These are phyloP conservation scores for Mycetomoellerius zeteki DNA, from an alignment of 1,140 invertebrate species.

Conservation along the genomic window DNA sequence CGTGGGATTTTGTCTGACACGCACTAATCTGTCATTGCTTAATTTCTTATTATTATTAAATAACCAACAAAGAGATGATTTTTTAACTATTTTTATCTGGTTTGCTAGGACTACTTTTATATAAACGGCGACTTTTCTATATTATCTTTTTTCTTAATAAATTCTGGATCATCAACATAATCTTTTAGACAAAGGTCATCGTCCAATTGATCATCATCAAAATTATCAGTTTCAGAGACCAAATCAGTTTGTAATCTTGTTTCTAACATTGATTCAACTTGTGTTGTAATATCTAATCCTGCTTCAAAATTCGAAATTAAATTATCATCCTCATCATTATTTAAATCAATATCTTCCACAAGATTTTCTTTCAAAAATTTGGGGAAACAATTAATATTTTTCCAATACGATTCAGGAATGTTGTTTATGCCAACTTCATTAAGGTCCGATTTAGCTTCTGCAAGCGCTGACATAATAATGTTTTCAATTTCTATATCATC, in stretches of 20 bases:
- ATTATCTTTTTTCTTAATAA: too few species aligned
- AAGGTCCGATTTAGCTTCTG: slow-evolving; percentile 5
- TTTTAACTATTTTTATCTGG: slow-evolving; percentile 10
- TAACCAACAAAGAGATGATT: slow-evolving; percentile 8
- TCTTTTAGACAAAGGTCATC: slow-evolving; percentile 3
- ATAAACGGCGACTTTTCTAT: slow-evolving; percentile 1
- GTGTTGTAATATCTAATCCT: neutral
- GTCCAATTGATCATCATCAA: slow-evolving; percentile 6
- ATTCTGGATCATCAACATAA: slow-evolving; percentile 20
- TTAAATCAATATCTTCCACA: too few species aligned
- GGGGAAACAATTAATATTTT: slow-evolving; percentile 2
- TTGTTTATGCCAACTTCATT: neutral
- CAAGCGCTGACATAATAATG: slow-evolving; percentile 9
- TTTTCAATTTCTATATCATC: slow-evolving; percentile 14
- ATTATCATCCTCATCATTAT: too few species aligned
- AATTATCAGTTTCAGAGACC: neutral
- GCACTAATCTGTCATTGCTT: slow-evolving; percentile 7
- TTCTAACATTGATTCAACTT: slow-evolving; percentile 16
- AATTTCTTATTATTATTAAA: slow-evolving; percentile 11
- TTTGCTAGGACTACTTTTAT: neutral
- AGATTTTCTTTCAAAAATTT: slow-evolving; percentile 9
- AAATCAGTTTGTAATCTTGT: slow-evolving; percentile 12
- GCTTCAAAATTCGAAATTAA: too few species aligned
- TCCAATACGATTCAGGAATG: slow-evolving; percentile 16
- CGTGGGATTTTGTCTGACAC: neutral